Evolutionary conservation across 2,888 invertebrate genomes (phyloP), one percentile per base, ranked within the genome.

Genomic region (Pseudococcus longispinus): DNA sequence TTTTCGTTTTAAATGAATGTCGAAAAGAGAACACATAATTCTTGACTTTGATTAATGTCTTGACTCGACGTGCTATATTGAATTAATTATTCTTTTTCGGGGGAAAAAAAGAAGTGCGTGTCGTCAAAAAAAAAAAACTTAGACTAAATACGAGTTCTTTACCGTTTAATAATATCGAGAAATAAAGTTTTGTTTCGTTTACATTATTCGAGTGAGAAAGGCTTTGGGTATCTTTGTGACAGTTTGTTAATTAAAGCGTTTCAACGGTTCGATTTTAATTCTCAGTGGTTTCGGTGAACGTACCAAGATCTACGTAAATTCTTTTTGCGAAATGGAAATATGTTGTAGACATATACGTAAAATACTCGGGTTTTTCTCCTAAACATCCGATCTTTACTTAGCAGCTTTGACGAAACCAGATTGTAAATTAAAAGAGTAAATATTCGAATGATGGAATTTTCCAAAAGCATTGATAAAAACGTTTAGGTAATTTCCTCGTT

Each of bases 211-310:
- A 80, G 18, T 80, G 20, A 29, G 20, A 42, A 42, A 42, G 23
- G 42, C 20, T 23, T 60, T n/a, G 23, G 77, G 18, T 20, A 80
- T 42, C 42, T 80, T 42, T 80, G 77, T 42, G 77, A 80, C 77
- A 80, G 77, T 80, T 80, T 42, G 77, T 80, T 80, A 42, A 80
- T 80, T 80, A 42, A 80, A 42, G n/a, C 77, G 42, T 42, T 80
- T 80, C 77, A 80, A 80, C 37, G 42, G 42, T 42, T 80, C 77
- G 77, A 42, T 80, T 80, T 42, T 80, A 80, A 80, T 80, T 80
- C 42, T 3, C 77, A 42, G 42, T 20, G 77, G 77, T 80, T 80
- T 80, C 20, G n/a, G 23, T 60, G 23, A 6, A 6, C 5, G n/a
- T n/a, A n/a, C n/a, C n/a, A n/a, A n/a, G n/a, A n/a, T n/a, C n/a